Conservation (phyloP, 2,888 invertebrate species). For the Xanthorhoe spadicearia region DNA sequence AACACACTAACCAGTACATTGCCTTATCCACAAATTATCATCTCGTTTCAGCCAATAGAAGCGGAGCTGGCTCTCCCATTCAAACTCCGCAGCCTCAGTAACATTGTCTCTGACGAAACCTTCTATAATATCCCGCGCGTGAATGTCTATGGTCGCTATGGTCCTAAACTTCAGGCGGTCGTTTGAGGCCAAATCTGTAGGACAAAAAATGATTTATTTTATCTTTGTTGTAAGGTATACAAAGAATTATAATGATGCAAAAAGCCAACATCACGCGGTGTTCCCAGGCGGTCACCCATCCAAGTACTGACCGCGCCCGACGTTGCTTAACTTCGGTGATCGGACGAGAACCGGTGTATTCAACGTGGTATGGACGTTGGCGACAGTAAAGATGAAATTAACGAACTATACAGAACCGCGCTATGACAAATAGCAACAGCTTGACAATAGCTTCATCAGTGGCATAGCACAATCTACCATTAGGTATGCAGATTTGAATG, state of each 20-base stretch:
- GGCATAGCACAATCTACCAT: too few species aligned
- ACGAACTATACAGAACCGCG: too few species aligned
- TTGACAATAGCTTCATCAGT: too few species aligned
- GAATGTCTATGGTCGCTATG: slow-evolving; percentile 95
- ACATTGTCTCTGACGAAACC: slow-evolving; percentile 92
- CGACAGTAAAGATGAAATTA: background rate
- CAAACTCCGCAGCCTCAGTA: slow-evolving; percentile 93
- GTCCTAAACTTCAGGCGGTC: slow-evolving; percentile 95
- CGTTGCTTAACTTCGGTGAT: slow-evolving; percentile 79
- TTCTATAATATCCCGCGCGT: slow-evolving; percentile 95
- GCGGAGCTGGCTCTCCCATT: slow-evolving; percentile 96
- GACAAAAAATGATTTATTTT: background rate
- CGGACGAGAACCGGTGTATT: slow-evolving; percentile 40
- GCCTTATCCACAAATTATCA: slow-evolving; percentile 92
- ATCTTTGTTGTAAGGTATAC: background rate
- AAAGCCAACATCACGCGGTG: slow-evolving; percentile 64
- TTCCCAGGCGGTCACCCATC: slow-evolving; percentile 70
- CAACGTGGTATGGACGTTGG: slow-evolving; percentile 40
- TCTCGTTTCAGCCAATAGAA: slow-evolving; percentile 95
- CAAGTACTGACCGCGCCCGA: slow-evolving; percentile 75
- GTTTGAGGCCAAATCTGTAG: slow-evolving; percentile 88
- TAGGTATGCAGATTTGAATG: too few species aligned
- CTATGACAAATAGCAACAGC: too few species aligned
- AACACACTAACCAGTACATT: slow-evolving; percentile 87
- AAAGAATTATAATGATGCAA: slow-evolving; percentile 32